Base-by-base conservation (phyloP, 2,888 invertebrate genomes). In the Pseudoips prasinana region DNA sequence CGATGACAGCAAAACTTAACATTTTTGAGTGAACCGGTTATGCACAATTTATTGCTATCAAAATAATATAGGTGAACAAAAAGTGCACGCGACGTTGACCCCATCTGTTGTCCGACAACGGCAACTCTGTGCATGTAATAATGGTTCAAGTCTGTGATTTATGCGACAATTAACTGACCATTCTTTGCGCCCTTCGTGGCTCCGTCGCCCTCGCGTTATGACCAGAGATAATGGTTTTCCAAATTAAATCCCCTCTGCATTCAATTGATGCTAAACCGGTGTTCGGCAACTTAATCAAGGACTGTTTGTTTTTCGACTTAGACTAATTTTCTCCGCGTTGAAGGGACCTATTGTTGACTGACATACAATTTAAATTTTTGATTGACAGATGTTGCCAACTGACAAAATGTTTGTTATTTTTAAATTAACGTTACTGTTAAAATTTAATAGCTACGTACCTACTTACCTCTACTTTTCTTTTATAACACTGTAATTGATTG, bases 81-180 rank as follows among this genome's bases (percentile, higher is more conserved):
- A 66, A 64, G 60, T 47, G 46, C 57, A 60, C 48, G 62, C 55
- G 59, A 64, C 59, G 60, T 60, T 65, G 66, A 70, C 82, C 72
- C 80, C 77, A 81, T 81, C 83, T 81, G 64, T 72, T 69, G 74
- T 64, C 58, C 58, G 48, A 55, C 57, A 52, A 38, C 59, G 58
- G 62, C 7, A 68, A 75, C 67, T 64, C 26, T 39, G 46, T 55
- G 57, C 54, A 53, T 37, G 55, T 56, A 54, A 61, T 65, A 71
- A 74, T 69, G 62, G 68, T 61, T 57, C 53, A 46, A 51, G 39
- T 65, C 53, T 51, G 64, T 85, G 85, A 87, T 87, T 85, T 87
- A 85, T 84, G 58, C 58, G 55, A 70, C 83, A 86, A 86, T 86
- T 86, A 85, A 79, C 73, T 83, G 86, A 85, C 85, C 85, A 85